phyloP scores from a whole-genome alignment of 53 echinoderm and acorn worm species.

The Stichopus horrens region DNA sequence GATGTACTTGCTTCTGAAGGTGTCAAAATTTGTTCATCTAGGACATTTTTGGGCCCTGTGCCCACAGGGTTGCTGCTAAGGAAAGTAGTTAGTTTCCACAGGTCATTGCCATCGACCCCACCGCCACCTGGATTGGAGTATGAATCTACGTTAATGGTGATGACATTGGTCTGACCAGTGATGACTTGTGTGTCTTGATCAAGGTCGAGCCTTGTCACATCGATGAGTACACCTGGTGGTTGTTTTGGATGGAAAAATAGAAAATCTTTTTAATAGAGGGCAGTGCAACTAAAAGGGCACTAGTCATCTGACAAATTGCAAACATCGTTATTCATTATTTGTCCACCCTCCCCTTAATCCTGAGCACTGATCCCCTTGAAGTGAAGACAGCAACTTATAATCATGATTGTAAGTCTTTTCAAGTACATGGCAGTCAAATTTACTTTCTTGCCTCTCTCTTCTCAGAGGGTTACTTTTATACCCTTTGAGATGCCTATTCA shows the following conservation, averaged over 20 bases:
- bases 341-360: no score
- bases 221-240: slow-evolving; percentile 66
- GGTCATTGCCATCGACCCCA: slow-evolving; percentile 63
- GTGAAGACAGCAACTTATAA: no score
- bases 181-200: slow-evolving; percentile 24
- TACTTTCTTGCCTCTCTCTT: no score
- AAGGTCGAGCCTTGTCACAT: slow-evolving; percentile 59
- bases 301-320: neutral
- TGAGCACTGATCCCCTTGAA: no score
- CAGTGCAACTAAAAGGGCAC: neutral
- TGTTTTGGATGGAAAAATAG: neutral
- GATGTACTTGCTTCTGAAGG: slow-evolving; percentile 58
- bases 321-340: no score
- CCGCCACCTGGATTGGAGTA: slow-evolving; percentile 71
- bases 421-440: no score
- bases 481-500: no score
- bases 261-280: neutral
- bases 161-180: slow-evolving; percentile 45
- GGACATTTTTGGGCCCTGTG: slow-evolving; percentile 47
- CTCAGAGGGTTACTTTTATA: no score
- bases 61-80: slow-evolving; percentile 57
- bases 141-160: slow-evolving; percentile 62
- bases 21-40: slow-evolving; percentile 65
- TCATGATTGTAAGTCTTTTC: no score
- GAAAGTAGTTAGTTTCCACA: slow-evolving; percentile 77